A percentile compares a stretch with the other conserved stretches of the same genome.
These are phyloP conservation scores for Myopa tessellatipennis DNA, from an alignment of 2,888 invertebrate genomes.

Conservation along the genomic window DNA sequence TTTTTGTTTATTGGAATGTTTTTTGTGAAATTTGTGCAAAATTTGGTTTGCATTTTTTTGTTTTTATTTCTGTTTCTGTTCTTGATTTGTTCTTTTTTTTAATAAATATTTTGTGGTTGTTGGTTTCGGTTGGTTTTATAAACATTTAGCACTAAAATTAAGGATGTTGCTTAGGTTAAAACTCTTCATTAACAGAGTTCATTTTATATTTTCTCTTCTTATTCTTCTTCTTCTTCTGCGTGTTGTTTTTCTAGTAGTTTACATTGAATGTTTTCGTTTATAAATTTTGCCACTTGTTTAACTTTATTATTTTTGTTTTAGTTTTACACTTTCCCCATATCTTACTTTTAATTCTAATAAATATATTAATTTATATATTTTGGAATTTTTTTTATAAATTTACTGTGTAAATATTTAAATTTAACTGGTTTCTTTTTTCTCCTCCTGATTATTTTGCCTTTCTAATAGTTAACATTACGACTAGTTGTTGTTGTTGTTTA, in stretches of 20 bases:
- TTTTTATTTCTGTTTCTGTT: constrained; percentile 8
- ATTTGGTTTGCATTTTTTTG: background rate
- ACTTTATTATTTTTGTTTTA: constrained; percentile 31
- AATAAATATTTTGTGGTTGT: background rate
- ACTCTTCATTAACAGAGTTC: background rate
- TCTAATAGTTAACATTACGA: constrained; percentile 64
- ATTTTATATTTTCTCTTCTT: background rate
- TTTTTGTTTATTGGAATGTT: background rate
- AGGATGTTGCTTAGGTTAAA: background rate
- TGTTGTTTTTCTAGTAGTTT: constrained; percentile 29
- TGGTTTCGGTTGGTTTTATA: constrained; percentile 13
- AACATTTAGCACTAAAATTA: constrained; percentile 22
- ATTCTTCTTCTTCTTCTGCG: background rate
- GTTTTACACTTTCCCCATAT: constrained; percentile 18
- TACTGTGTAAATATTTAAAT: constrained; percentile 11
- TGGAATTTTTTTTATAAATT: background rate
- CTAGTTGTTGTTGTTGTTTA: constrained; percentile 52
- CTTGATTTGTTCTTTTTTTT: constrained; percentile 21
- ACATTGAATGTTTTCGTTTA: constrained; percentile 31
- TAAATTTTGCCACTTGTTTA: constrained; percentile 37
- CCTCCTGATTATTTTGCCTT: constrained; percentile 46
- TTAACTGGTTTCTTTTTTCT: constrained; percentile 8
- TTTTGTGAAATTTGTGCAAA: background rate
- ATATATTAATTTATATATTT: background rate
- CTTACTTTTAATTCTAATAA: constrained; percentile 12